Evolutionary conservation across 64 coral and sea anemone species (phyloP).

Genomic region (Montipora efflorescens): DNA sequence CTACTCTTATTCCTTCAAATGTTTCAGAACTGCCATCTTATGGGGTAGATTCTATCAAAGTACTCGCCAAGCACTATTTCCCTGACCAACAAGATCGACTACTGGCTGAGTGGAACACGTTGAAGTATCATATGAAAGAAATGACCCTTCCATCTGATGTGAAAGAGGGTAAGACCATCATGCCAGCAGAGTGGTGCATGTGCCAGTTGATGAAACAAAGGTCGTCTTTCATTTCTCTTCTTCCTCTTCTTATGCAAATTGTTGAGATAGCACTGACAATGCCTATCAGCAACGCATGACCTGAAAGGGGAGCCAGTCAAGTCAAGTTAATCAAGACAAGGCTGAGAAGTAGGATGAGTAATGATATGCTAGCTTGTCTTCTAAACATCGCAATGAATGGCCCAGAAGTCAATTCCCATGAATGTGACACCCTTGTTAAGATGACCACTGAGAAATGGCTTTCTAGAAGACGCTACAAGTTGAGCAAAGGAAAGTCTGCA

Average conservation of each 20-base stretch:
- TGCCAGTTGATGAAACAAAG: constrained; percentile 30
- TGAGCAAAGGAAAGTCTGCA: no score
- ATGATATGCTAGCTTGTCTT: no score
- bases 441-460: no score
- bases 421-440: no score
- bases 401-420: no score
- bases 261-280: constrained; percentile 29
- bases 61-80: constrained; percentile 35
- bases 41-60: constrained; percentile 34
- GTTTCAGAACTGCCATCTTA: constrained; percentile 32
- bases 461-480: no score
- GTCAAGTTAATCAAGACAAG: no score
- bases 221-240: constrained; percentile 25
- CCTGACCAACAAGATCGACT: constrained; percentile 31
- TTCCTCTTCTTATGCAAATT: constrained; percentile 23
- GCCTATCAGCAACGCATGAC: not conserved
- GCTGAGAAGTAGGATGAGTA: no score
- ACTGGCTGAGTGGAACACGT: constrained; percentile 28
- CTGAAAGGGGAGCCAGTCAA: no score
- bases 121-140: constrained; percentile 27
- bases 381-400: no score
- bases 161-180: constrained; percentile 22
- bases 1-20: constrained; percentile 26
- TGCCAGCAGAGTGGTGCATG: constrained; percentile 42
- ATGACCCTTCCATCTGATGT: constrained; percentile 31